Base-by-base conservation (phyloP, 2,797 vertebrate species). In the Argentina silus region DNA sequence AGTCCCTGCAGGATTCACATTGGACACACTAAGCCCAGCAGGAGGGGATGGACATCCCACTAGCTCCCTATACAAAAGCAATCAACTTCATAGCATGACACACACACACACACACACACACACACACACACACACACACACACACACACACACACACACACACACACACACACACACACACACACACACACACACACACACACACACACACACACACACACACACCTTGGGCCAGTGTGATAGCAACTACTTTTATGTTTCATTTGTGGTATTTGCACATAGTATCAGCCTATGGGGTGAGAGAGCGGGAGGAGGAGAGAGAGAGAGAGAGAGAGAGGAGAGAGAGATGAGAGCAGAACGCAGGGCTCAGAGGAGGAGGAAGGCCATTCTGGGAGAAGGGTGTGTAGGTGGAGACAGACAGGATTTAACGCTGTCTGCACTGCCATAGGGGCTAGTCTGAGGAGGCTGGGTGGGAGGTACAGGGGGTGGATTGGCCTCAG, bases 101-200 rank as follows among this genome's bases (percentile, higher is more conserved):
- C 21, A 59, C 17, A 17, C 55, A 19, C n/a, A 3, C 19, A 23
- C 19, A 51, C 55, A 3, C 17, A 57, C n/a, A 57, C 45, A 47
- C 45, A 47, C 45, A 47, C 45, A 47, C 45, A 47, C 5, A 47
- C 45, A 47, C 45, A 47, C 45, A 47, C 45, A 47, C 45, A 47
- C 45, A 47, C 45, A 47, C 5, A 47, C 45, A 47, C 45, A 47
- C 45, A 47, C 45, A 47, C 45, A 47, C 45, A 47, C 45, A 47
- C 5, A 47, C 45, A 47, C 45, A 47, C 45, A 47, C 45, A 47
- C 45, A 47, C 45, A 47, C 45, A 47, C 5, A 47, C 45, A 47
- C 45, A 47, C 45, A 47, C 45, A 47, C 45, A 78, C 76, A 68
- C 36, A 74, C 50, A 43, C 55, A 55, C 65, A 80, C 74, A 65